Conservation (phyloP, 2,888 invertebrate species). For the Chouioia cunea region DNA sequence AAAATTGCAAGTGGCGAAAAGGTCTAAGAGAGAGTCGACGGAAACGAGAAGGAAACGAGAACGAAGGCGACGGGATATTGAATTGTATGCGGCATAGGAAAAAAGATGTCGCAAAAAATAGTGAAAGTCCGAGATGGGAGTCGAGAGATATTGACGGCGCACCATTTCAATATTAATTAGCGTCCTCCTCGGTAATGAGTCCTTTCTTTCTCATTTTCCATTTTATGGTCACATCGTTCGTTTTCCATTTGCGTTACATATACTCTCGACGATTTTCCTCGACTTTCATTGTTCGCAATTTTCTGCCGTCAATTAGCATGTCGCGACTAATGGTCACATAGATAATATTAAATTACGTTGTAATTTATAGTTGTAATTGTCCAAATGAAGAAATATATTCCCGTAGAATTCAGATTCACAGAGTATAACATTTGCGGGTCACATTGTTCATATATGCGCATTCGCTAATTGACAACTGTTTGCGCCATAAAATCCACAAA, state of each 20-base stretch:
- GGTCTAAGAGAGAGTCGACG: constrained; percentile 21
- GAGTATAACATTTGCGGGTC: too few relatives aligned
- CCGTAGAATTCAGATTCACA: too few relatives aligned
- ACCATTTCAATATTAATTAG: constrained; percentile 43
- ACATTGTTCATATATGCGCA: too few relatives aligned
- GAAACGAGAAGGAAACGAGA: constrained; percentile 41
- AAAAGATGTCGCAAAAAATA: background rate
- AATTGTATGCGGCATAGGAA: constrained; percentile 12
- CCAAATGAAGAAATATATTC: too few relatives aligned
- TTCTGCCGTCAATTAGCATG: constrained; percentile 1
- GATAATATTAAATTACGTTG: too few relatives aligned
- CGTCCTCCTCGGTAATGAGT: constrained; percentile 19
- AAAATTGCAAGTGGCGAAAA: constrained; percentile 5
- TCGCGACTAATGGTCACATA: background rate
- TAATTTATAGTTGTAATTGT: too few relatives aligned
- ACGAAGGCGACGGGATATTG: constrained; percentile 36
- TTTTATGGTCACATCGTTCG: constrained; percentile 1
- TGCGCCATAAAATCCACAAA: too few relatives aligned
- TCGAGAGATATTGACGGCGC: constrained; percentile 29
- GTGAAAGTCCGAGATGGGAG: background rate
- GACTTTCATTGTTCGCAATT: background rate
- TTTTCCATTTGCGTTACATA: constrained; percentile 17
- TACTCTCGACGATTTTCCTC: background rate
- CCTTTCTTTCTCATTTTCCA: constrained; percentile 19
- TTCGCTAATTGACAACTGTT: too few relatives aligned